Percentiles rank a stretch among this genome's conserved stretches.
Conservation (phyloP, 92 coral and sea anemone genomes). For the Virgularia gustaviana region DNA sequence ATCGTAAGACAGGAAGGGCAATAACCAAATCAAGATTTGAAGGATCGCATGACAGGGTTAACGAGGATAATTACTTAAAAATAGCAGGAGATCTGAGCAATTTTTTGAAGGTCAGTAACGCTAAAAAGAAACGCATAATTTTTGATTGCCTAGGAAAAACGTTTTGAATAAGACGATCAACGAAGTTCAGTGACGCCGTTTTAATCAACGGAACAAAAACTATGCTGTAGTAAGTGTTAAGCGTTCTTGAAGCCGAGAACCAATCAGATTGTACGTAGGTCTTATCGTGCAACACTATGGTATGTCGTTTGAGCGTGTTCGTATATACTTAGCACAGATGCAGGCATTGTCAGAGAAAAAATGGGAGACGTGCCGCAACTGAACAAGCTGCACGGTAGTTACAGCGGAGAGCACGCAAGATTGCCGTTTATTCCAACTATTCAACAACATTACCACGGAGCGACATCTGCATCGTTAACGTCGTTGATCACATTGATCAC, state of each 20-base stretch:
- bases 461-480: slow-evolving; percentile 24
- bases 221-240: slow-evolving; percentile 15
- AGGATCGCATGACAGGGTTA: slow-evolving; percentile 43
- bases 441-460: slow-evolving; percentile 5
- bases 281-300: slow-evolving; percentile 22
- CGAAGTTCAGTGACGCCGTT: neutral
- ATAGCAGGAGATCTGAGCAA: slow-evolving; percentile 30
- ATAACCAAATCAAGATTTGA: neutral
- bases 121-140: too few relatives aligned
- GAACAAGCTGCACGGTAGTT: neutral
- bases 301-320: slow-evolving; percentile 5
- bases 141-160: neutral
- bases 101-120: too few relatives aligned
- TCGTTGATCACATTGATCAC: slow-evolving; percentile 20
- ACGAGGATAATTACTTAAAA: slow-evolving; percentile 14
- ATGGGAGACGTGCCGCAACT: neutral
- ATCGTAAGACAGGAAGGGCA: slow-evolving; percentile 17
- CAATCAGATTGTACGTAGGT: slow-evolving; percentile 27
- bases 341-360: slow-evolving; percentile 1
- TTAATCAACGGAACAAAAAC: neutral
- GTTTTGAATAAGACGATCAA: neutral
- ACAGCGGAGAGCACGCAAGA: slow-evolving; percentile 1
- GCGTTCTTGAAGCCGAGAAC: slow-evolving; percentile 18
- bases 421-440: slow-evolving; percentile 27
- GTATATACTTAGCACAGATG: slow-evolving; percentile 5